Evolutionary conservation across 2,888 invertebrate genomes (phyloP), one percentile per base, ranked within the genome.

Genomic region (Thymelicus sylvestris): DNA sequence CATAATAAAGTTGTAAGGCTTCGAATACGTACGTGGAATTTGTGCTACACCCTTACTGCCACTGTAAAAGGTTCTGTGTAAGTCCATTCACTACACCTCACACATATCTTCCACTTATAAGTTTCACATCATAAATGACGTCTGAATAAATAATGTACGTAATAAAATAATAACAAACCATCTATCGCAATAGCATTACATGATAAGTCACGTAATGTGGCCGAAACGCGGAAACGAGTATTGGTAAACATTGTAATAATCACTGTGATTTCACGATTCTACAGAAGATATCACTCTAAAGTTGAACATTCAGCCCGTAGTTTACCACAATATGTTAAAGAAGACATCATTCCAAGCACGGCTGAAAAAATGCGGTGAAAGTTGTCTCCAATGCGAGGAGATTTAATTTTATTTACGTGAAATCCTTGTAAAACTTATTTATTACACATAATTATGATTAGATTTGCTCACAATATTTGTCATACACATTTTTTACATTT

Each of bases 281-380:
- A 31, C 44, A 15, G 5, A 65, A 8, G 48, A 59, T 70, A n/a
- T 65, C n/a, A 65, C 10, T 41, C n/a, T 60, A 38, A 60, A 4
- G 39, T 19, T 38, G 64, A 60, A 50, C 41, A 47, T 7, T 64
- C 15, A 24, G 24, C 59, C 50, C 39, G 64, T n/a, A 41, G 50
- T 59, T 64, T 19, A 64, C 19, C 44, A 64, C 38, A 39, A 50
- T 64, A 50, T 63, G 24, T 52, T 44, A 31, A 44, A 67, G 39
- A 44, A 67, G 39, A 24, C 64, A 69, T 70, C 24, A 31, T 59
- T 60, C 13, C 7, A 19, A 65, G 31, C 50, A 13, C 41, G 41
- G 19, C n/a, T 8, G 41, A 38, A 60, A 39, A 79, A 80, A 75
- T 77, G 76, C 79, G 78, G 86, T 84, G 86, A 87, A 87, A 87